Base-by-base conservation (phyloP, 2,888 invertebrate species). In the Camponotus fellah region DNA sequence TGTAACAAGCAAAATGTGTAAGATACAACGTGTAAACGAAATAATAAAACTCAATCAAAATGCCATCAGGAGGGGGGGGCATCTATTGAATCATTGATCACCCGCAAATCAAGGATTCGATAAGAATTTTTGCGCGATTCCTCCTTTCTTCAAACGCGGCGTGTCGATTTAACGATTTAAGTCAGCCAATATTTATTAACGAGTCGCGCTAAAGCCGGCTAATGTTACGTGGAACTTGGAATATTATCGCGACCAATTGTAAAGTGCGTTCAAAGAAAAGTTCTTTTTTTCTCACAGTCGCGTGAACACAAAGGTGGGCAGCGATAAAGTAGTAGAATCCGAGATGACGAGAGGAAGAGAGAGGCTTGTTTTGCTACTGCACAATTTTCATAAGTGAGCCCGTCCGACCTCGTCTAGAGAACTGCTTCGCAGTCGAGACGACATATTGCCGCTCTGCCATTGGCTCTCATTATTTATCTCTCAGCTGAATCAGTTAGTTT, bases 391-490 rank as follows among this genome's bases (percentile, higher is more conserved):
- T 86, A 88, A 88, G 89, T 88, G 89, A 88, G 88, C 87, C 90
- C 88, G 88, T 87, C 90, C 81, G 85, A 91, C 88, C 91, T 90
- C 90, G 87, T 89, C 77, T 66, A n/a, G 84, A 83, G 85, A 88
- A 91, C 90, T 92, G 92, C 92, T 91, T 92, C 92, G 92, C 93
- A 94, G 94, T 94, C 94, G 93, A 92, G 93, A 94, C 92, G 93
- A 94, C 92, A 92, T 92, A 90, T 46, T 90, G 94, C 93, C 94
- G 94, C 94, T 94, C 94, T 94, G 93, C 93, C 92, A 95, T 95
- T 94, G 94, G 93, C 94, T 95, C 94, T 95, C 94, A 94, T 95
- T 95, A 94, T 95, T 94, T 90, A 94, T 94, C 93, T 94, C 93
- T 93, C 91, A 92, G 93, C 88, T 85, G 82, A 83, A 65, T 86